phyloP scores from a whole-genome alignment of 2,888 invertebrate genomes.

The Pristionchus maxplancki region DNA sequence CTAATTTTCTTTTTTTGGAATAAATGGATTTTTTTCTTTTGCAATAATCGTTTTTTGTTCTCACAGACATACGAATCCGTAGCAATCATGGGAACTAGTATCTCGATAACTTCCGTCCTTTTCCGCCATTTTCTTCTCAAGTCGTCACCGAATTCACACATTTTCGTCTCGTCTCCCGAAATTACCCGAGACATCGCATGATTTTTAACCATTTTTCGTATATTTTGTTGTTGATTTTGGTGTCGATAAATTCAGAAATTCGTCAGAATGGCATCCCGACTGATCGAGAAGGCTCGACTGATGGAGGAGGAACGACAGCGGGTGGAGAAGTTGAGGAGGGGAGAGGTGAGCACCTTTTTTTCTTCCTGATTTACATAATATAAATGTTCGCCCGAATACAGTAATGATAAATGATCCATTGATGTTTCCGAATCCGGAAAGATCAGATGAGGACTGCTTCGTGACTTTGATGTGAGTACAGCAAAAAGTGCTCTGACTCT shows the following conservation, averaged over 20 bases:
- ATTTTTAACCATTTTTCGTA: too few relatives aligned
- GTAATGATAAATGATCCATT: too few relatives aligned
- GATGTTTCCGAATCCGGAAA: too few relatives aligned
- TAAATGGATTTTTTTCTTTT: neutral
- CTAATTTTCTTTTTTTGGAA: too few relatives aligned
- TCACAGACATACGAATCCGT: neutral
- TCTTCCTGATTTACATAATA: neutral
- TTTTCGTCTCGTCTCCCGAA: neutral
- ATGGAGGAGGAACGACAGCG: slow-evolving; percentile 38
- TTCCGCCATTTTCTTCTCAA: neutral
- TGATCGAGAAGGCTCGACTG: slow-evolving; percentile 4
- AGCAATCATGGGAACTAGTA: neutral
- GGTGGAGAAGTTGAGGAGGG: neutral
- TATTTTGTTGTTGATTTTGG: too few relatives aligned
- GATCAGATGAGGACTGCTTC: too few relatives aligned
- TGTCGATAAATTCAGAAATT: neutral
- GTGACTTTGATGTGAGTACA: neutral
- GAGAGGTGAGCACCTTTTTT: neutral
- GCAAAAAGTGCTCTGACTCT: neutral
- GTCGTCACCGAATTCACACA: neutral
- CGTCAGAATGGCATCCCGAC: neutral
- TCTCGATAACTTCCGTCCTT: neutral
- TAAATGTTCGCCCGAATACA: too few relatives aligned
- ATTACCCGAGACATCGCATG: too few relatives aligned
- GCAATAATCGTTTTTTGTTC: neutral